Base-by-base conservation (phyloP, 2,113 vertebrate species). In the Burhinus bistriatus region DNA sequence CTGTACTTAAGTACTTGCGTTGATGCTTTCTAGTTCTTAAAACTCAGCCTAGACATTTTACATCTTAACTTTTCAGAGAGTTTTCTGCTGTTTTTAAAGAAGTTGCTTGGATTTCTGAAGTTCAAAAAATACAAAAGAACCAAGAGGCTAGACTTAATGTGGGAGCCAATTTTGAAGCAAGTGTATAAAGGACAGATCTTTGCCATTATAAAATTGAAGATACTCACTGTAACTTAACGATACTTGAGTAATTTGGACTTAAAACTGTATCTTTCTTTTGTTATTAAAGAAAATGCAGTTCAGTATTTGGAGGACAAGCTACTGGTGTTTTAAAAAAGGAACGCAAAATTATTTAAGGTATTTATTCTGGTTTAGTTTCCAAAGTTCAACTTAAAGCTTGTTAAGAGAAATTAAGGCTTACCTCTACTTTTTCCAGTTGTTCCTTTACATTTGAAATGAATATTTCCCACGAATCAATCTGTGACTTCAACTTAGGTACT, bases 361-460 rank as follows among this genome's bases (percentile, higher is more conserved):
- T 55, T 79, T n/a, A 42, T 44, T 51, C 34, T 54, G 9, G 2
- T 92, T 62, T 52, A 4, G 30, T 34, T 55, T 19, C 34, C 51
- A n/a, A 79, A 72, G 12, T 69, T 77, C 9, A 65, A 21, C 22
- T 84, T 32, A 23, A 19, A 47, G 6, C 26, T 77, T 12, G 3
- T 47, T 49, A 27, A 72, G 57, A 87, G 19, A 94, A 84, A 45
- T 29, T 10, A 78, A 87, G 18, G 54, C 94, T 97, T 89, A 98
- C 98, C 96, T 98, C 79, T 32, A 87, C 75, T 86, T 94, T 97
- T 62, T 95, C 96, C 70, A 95, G 96, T 89, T 98, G 95, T 73
- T 97, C 83, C 89, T 95, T 93, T 70, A 98, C 61, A 38, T 95
- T 83, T 64, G 95, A 93, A 77, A 98, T 45, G 94, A 97, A 97